Base-by-base conservation (phyloP, 2,797 vertebrate genomes). In the Eulemur rubriventer region DNA sequence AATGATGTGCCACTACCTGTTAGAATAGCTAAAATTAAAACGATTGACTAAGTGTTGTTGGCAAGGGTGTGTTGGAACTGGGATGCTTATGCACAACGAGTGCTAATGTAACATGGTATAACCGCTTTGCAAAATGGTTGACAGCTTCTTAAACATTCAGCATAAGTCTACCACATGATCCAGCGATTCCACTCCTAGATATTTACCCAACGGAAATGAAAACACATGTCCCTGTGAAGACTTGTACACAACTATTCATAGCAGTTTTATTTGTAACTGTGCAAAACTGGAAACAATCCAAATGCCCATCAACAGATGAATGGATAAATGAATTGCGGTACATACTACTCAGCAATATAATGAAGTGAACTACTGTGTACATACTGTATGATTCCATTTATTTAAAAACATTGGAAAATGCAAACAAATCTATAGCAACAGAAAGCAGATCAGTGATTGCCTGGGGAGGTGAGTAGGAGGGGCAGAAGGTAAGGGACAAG, bases 181-280 rank as follows among this genome's bases (percentile, higher is more conserved):
- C 28, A 78, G 81, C 0, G 28, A 33, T 88, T 89, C 65, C 26
- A 50, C 20, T 73, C 28, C 16, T 50, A 87, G 61, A 38, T 92
- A 82, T 78, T 95, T 89, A 61, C 28, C 18, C 38, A 75, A 81
- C 35, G 93, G 83, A 96, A 95, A 87, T 79, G 33, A 80, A 96
- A 96, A 69, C 87, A 82, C 35, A 89, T 84, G 94, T 67, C 28
- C 11, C 1, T 28, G 48, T 7, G 46, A 83, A 93, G 59, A 65
- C 63, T 79, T 70, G 18, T 10, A 43, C 59, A 18, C 52, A 89
- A 89, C 83, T 79, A 55, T 46, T 93, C 57, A 11, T 6, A 57
- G 55, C 50, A 65, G 63, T 82, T 94, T 95, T 75, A 48, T 91
- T 89, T 95, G 70, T 86, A 73, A 82, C 17, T n/a, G 65, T 94